phyloP scores from a whole-genome alignment of 2,113 vertebrate genomes.

The Nestor notabilis region DNA sequence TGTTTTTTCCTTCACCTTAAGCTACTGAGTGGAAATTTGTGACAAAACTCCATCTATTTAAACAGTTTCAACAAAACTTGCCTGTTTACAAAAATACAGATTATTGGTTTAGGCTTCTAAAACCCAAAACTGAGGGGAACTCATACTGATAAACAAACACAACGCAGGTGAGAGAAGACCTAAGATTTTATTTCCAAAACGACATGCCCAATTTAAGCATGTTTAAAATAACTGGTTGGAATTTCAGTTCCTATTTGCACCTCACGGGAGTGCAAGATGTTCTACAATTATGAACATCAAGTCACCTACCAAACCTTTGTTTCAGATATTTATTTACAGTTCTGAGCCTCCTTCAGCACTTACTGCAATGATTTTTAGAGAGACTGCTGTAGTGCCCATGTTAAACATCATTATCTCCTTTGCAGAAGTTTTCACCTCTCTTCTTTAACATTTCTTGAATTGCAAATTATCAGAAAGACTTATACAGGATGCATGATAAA shows the following conservation, averaged over 20 bases:
- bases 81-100: neutral
- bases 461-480: neutral
- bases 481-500: neutral
- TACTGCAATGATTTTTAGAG: neutral
- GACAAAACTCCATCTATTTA: neutral
- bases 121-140: neutral
- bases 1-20: neutral
- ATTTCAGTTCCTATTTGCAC: constrained; percentile 14
- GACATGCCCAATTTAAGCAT: neutral
- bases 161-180: neutral
- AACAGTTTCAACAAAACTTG: neutral
- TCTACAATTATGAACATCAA: neutral
- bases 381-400: neutral
- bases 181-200: constrained; percentile 11
- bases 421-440: neutral
- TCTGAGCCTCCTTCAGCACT: neutral
- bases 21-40: neutral
- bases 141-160: neutral
- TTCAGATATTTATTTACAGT: neutral
- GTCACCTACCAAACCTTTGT: neutral
- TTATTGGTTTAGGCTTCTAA: neutral
- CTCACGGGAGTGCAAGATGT: neutral
- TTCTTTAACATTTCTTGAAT: neutral
- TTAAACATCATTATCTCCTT: neutral
- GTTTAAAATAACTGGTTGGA: neutral